Evolutionary conservation across 2,888 invertebrate genomes (phyloP).

Genomic region (Lepidocyrtinus sp.): DNA sequence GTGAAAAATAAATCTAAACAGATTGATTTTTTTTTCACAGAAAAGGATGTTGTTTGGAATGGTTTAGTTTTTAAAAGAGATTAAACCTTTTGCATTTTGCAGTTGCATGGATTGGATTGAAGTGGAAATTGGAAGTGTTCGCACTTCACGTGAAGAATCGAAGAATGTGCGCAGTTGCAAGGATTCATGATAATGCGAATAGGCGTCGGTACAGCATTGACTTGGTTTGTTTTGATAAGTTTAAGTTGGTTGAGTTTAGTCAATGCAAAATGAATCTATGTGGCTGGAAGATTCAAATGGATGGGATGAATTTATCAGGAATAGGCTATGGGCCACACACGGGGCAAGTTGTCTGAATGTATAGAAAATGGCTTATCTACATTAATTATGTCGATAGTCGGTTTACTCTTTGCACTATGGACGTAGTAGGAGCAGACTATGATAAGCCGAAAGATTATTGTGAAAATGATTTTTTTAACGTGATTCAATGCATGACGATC

Average conservation of each 20-base stretch:
- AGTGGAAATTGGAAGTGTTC: not conserved
- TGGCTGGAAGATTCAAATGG: not conserved
- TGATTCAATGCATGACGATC: too few species aligned
- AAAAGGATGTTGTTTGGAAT: not conserved
- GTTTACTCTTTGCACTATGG: too few species aligned
- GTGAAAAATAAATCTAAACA: not conserved
- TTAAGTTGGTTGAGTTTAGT: not conserved
- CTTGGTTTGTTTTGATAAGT: not conserved
- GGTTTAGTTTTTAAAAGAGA: not conserved
- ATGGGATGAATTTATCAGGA: not conserved
- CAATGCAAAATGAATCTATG: not conserved
- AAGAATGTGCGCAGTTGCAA: not conserved
- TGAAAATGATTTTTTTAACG: too few species aligned
- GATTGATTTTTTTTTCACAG: too few species aligned
- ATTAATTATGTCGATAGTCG: too few species aligned
- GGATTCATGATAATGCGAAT: not conserved
- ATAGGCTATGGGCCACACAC: not conserved
- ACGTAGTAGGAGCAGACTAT: too few species aligned
- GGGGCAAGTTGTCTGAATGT: too few species aligned
- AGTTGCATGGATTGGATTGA: constrained; percentile 1
- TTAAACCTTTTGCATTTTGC: not conserved
- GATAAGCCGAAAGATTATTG: too few species aligned
- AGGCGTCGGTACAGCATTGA: not conserved
- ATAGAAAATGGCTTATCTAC: too few species aligned
- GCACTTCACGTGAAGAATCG: not conserved